Conservation (phyloP, 2,113 vertebrate genomes). For the Rhynchomys soricoides region DNA sequence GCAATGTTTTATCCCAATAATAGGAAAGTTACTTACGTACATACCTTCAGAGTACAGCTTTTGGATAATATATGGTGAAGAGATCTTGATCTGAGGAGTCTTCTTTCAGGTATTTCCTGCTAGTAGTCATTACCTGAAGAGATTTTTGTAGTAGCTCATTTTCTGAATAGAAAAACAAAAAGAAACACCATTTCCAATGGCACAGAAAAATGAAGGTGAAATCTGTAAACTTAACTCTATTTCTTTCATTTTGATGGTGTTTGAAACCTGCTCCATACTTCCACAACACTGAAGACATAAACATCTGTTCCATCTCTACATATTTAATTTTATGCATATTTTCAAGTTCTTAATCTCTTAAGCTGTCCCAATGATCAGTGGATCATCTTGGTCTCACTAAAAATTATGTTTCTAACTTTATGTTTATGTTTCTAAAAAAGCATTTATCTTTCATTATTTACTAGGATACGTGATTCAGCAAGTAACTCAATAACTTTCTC, state of each 20-base stretch:
- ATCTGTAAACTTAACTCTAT: not conserved
- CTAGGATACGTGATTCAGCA: not conserved
- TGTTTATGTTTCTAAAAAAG: not conserved
- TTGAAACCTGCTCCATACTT: not conserved
- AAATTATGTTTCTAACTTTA: not conserved
- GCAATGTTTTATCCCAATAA: not conserved
- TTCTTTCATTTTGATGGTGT: not conserved
- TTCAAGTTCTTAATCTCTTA: not conserved
- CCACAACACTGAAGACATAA: not conserved
- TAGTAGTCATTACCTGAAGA: not conserved
- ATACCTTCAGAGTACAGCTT: slow-evolving; percentile 14
- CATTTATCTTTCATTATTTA: not conserved
- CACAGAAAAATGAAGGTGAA: not conserved
- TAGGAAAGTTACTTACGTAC: not conserved
- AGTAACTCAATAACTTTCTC: not conserved
- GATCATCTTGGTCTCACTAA: not conserved
- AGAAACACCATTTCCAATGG: not conserved
- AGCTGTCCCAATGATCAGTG: not conserved
- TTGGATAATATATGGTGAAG: not conserved
- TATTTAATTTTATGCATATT: not conserved
- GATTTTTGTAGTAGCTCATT: not conserved
- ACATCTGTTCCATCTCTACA: not conserved
- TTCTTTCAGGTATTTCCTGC: not conserved
- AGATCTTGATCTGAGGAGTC: not conserved
- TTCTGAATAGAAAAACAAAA: not conserved